Evolutionary conservation across 2,797 vertebrate genomes (phyloP).

Genomic region (Apogon talboti): DNA sequence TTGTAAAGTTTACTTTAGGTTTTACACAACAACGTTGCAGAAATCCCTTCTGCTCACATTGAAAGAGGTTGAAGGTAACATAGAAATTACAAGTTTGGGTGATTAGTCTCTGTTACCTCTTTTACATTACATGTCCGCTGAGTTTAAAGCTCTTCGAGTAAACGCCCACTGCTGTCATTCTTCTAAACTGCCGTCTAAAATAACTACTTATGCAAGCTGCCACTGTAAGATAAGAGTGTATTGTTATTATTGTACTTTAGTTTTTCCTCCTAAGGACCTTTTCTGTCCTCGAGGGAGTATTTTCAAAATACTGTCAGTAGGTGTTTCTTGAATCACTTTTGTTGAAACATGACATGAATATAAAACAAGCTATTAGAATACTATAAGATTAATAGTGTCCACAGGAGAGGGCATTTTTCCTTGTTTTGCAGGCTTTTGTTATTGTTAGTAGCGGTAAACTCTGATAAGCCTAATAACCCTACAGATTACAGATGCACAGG

Average conservation of each 20-base stretch:
- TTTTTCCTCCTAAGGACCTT: constrained; percentile 3
- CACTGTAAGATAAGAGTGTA: constrained; percentile 50
- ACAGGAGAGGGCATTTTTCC: constrained; percentile 19
- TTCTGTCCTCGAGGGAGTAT: constrained; percentile 11
- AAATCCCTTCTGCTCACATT: too few species aligned
- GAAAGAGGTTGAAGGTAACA: too few species aligned
- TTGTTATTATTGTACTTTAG: constrained; percentile 40
- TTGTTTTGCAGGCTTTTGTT: constrained; percentile 17
- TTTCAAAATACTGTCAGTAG: constrained; percentile 37
- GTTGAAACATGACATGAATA: not conserved
- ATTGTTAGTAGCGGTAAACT: not conserved
- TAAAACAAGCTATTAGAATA: constrained; percentile 2
- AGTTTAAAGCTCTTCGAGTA: constrained; percentile 36
- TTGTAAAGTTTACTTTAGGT: too few species aligned
- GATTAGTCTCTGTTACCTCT: not conserved
- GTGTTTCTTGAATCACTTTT: constrained; percentile 34
- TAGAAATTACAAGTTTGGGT: not conserved
- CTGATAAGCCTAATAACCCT: constrained; percentile 2
- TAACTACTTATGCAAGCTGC: constrained; percentile 37
- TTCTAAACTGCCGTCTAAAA: constrained; percentile 24
- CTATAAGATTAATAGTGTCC: constrained; percentile 13
- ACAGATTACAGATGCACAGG: constrained; percentile 12
- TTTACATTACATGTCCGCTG: not conserved
- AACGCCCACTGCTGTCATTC: constrained; percentile 24
- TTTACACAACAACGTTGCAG: too few species aligned